Base-by-base conservation (phyloP, 2,797 vertebrate genomes). In the Chelonia mydas region DNA sequence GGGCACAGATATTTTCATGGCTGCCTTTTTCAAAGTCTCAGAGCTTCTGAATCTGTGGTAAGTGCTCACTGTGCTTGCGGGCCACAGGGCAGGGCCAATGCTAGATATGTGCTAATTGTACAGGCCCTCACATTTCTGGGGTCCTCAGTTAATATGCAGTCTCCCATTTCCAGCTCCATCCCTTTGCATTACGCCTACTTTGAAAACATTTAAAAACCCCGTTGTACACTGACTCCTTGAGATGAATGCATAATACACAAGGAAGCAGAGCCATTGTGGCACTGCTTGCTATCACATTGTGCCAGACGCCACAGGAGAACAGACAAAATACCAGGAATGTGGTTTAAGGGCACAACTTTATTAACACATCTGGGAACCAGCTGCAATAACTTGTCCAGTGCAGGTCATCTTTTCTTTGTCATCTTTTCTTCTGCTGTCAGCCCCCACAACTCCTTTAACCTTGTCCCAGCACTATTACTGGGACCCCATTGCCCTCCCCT, bases 201-300 rank as follows among this genome's bases (percentile, higher is more conserved):
- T 31, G 45, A 77, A 77, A 47, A 28, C 13, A 27, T 49, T 47
- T 16, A 28, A 47, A 25, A 47, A 27, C 5, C 72, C 12, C 11
- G 2, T 16, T 49, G 45, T 49, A 7, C 59, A 12, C 23, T 0
- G 5, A 6, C 13, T 51, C 45, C 16, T 16, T 45, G 0, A 65
- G 45, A 13, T 31, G 25, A 57, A 1, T 0, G 9, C 57, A 25
- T 2, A 68, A 16, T 61, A 61, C 59, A 31, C 6, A 33, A 61
- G 59, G 9, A n/a, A 61, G 37, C 37, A 41, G 6, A 25, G 37
- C 23, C 45, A 47, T 49, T 16, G 10, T 12, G 1, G 13, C 45
- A 49, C 74, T 41, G n/a, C 37, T 77, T 31, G 45, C 74, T 31
- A 49, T 77, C 74, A 16, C 17, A 49, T 27, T 77, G 45, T 17